Conservation (phyloP, 2,888 invertebrate genomes). For the Nomada ferruginata region DNA sequence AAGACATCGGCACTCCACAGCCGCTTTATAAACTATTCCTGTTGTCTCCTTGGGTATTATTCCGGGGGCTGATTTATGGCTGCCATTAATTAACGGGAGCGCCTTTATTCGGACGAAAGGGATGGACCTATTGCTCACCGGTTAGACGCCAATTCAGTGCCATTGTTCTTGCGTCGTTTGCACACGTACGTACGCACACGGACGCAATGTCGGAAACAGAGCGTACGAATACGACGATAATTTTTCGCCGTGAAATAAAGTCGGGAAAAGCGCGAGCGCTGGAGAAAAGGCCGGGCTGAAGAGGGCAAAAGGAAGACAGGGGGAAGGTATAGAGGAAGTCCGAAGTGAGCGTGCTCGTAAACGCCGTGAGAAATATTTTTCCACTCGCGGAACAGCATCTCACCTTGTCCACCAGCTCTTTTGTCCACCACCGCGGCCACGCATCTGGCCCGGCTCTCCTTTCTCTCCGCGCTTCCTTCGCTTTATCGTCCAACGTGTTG, state of each 20-base stretch:
- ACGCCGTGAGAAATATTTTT: conserved; percentile 82
- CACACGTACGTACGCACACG: conserved; percentile 76
- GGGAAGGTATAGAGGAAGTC: conserved; percentile 69
- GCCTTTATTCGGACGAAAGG: conserved; percentile 84
- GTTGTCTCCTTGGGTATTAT: conserved; percentile 84
- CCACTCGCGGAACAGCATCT: conserved; percentile 73
- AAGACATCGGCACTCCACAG: conserved; percentile 72
- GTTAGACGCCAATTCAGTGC: conserved; percentile 83
- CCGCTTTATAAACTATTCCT: conserved; percentile 84
- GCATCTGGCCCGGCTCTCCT: background rate
- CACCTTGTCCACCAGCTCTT: conserved; percentile 37
- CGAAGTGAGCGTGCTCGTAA: conserved; percentile 75
- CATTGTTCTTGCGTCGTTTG: conserved; percentile 84
- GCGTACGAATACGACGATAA: conserved; percentile 73
- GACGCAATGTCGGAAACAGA: conserved; percentile 51
- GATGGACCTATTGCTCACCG: conserved; percentile 84
- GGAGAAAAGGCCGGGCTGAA: conserved; percentile 69
- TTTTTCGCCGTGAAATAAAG: conserved; percentile 77
- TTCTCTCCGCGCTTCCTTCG: conserved; percentile 2
- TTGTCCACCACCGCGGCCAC: conserved; percentile 31
- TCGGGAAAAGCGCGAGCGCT: conserved; percentile 70
- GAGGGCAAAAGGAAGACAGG: conserved; percentile 57
- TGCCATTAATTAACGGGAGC: conserved; percentile 83
- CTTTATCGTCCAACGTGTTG: background rate
- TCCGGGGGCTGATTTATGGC: conserved; percentile 83